Base-by-base conservation (phyloP, 2,797 vertebrate species). In the Lutjanus campechanus region DNA sequence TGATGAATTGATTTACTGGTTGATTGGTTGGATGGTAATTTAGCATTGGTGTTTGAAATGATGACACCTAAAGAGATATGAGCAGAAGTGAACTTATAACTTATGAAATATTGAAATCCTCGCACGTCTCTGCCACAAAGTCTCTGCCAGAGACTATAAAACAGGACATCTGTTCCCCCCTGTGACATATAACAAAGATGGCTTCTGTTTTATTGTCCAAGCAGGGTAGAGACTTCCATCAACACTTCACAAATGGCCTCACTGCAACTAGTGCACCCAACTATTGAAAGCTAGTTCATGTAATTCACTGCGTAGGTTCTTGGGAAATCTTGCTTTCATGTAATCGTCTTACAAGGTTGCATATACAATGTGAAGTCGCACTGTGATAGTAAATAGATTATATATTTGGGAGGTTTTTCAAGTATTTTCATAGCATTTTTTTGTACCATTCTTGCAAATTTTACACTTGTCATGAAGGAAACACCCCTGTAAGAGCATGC, bases 151-250 rank as follows among this genome's bases (percentile, higher is more conserved):
- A 82, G 25, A 43, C 72, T 11, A 47, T 84, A 73, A 78, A 81
- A 15, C 59, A 43, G 49, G 49, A 75, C 84, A 86, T 76, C 80
- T 86, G 83, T 71, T 69, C 65, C 71, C 79, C 44, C 73, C 50
- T 67, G 68, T 77, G 76, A 73, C 68, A 73, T 13, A 20, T 36
- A 43, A 68, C 44, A 56, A 11, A 7, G 47, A 76, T 43, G 46
- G 56, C 64, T 7, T 73, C 53, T 19, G 40, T 69, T 66, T 77
- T 49, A 61, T 16, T 49, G 54, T 17, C 61, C 54, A 66, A 51
- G 4, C n/a, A 25, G 62, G 16, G 51, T n/a, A 46, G 53, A 72
- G 6, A 47, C 17, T 46, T 64, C 59, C 59, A 60, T 72, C 63
- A 66, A 5, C 25, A 50, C 51, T 43, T 65, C 13, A 56, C 46